Conservation (phyloP, 2,888 invertebrate species). For the Lasioglossum morio region DNA sequence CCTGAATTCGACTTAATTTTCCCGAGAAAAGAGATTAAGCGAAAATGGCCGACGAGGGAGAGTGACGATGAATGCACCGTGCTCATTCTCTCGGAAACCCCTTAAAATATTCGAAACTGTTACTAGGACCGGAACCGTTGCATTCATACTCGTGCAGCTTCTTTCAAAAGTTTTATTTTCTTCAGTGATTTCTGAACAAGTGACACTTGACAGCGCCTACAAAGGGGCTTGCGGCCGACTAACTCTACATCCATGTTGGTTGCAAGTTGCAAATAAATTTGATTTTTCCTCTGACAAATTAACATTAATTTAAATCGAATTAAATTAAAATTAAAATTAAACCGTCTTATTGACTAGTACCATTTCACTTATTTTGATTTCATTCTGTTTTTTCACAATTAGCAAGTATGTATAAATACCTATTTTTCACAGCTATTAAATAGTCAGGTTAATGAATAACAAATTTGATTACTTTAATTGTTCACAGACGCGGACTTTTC, state of each 20-base stretch:
- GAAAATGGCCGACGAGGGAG: slow-evolving; percentile 68
- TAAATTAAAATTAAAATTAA: too few relatives aligned
- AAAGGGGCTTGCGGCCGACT: not conserved
- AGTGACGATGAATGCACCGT: slow-evolving; percentile 60
- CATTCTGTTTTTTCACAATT: too few relatives aligned
- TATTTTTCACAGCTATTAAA: too few relatives aligned
- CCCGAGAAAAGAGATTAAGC: slow-evolving; percentile 76
- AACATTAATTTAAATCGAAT: too few relatives aligned
- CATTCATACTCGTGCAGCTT: slow-evolving; percentile 42
- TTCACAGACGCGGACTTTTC: too few relatives aligned
- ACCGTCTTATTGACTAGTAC: too few relatives aligned
- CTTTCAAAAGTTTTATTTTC: slow-evolving; percentile 27
- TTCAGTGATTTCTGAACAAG: slow-evolving; percentile 24
- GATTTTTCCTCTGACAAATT: too few relatives aligned
- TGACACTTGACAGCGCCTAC: not conserved
- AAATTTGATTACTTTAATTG: too few relatives aligned
- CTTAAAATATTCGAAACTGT: slow-evolving; percentile 75
- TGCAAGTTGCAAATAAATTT: not conserved
- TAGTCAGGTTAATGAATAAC: too few relatives aligned
- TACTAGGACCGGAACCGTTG: slow-evolving; percentile 50
- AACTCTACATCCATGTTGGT: not conserved
- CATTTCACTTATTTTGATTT: too few relatives aligned
- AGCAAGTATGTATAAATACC: too few relatives aligned
- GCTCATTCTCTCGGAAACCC: slow-evolving; percentile 69
- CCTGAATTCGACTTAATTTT: slow-evolving; percentile 78